phyloP scores from a whole-genome alignment of 2,888 invertebrate species.

The Salpingus planirostris region DNA sequence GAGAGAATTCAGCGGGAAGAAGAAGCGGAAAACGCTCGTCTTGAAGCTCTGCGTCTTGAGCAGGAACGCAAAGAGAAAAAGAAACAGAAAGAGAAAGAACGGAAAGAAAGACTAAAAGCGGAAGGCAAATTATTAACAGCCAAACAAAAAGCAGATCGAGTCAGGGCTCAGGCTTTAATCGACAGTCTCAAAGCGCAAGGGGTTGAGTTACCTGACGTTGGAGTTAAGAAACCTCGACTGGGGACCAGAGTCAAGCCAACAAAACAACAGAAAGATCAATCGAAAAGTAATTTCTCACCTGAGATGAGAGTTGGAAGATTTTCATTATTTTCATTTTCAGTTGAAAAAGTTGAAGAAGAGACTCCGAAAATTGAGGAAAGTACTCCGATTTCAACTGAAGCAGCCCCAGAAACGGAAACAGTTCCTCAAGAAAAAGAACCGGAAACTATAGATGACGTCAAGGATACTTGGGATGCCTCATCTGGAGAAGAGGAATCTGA shows the following conservation, averaged over 20 bases:
- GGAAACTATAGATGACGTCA: constrained; percentile 56
- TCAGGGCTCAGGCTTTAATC: constrained; percentile 80
- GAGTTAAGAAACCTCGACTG: constrained; percentile 51
- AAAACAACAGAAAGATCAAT: constrained; percentile 55
- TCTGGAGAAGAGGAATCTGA: constrained; percentile 47
- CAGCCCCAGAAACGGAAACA: constrained; percentile 21
- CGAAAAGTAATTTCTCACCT: constrained; percentile 18
- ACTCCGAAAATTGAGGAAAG: constrained; percentile 25
- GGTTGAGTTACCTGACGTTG: constrained; percentile 66
- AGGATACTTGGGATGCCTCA: constrained; percentile 78
- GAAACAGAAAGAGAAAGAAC: constrained; percentile 86
- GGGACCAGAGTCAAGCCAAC: constrained; percentile 68
- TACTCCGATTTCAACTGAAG: constrained; percentile 19
- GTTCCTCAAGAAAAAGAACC: constrained; percentile 23
- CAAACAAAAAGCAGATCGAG: constrained; percentile 87
- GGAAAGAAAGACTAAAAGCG: constrained; percentile 87
- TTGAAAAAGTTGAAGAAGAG: constrained; percentile 11
- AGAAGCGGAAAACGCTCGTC: constrained; percentile 67
- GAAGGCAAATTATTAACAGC: constrained; percentile 91
- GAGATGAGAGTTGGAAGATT: no score
- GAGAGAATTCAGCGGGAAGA: constrained; percentile 73
- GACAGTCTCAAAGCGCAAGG: constrained; percentile 87
- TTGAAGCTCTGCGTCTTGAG: constrained; percentile 70
- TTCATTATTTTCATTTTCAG: no score
- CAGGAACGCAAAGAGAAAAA: constrained; percentile 83